Base-by-base conservation (phyloP, 2,797 vertebrate genomes). In the Antennarius maculatus region DNA sequence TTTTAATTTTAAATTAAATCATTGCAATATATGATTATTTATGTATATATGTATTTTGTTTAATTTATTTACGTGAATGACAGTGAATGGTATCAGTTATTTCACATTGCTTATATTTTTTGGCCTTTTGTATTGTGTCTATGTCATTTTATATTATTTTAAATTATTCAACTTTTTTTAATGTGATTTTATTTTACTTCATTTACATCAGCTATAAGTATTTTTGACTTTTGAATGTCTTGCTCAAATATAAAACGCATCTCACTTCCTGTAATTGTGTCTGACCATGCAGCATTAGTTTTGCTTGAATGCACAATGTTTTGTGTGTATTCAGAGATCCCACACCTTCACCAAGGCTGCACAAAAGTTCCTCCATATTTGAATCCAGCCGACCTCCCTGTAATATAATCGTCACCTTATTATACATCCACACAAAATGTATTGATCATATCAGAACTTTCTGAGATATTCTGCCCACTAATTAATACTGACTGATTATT, bases 41-140 rank as follows among this genome's bases (percentile, higher is more conserved):
- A 23, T 23, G 23, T 23, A 23, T 23, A 2, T 23, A 23, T 23
- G 23, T 23, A 23, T 23, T n/a, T n/a, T n/a, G n/a, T n/a, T n/a
- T n/a, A n/a, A 18, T 50, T 57, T 49, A 47, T 60, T 77, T 37
- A 4, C 18, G 11, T 58, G 57, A 31, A 61, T 53, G 27, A 58
- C 34, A 23, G 12, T 50, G 15, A 8, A 60, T 28, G 53, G 39
- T 47, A 52, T 51, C 53, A 50, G 37, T 56, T 59, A 28, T 65
- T 61, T 62, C 29, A 70, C 43, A 39, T 15, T 14, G 9, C 43
- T 61, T 57, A 11, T 51, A n/a, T 46, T 75, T 55, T 66, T 53
- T 48, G 70, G 70, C 14, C 17, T 61, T 73, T 82, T 67, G 16
- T 74, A 73, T 69, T 65, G 6, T n/a, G 68, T 66, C 18, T 29